Base-by-base conservation (phyloP, 1,140 invertebrate genomes). In the Argopecten irradians region DNA sequence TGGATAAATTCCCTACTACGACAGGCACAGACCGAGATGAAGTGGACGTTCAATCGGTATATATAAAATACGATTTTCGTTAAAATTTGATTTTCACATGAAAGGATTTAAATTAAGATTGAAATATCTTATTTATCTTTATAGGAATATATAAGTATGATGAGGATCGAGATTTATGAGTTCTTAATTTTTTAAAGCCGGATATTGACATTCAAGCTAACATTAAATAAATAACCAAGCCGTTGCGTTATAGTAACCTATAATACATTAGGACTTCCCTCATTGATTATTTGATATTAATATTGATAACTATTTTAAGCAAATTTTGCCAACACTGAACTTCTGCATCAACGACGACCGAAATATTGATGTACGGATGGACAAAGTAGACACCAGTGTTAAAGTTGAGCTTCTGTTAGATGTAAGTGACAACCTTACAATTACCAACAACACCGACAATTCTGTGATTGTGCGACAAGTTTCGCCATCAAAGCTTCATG, bases 391-490 rank as follows among this genome's bases (percentile, higher is more conserved):
- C 35, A 13, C 84, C 36, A 28, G n/a, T 32, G 13, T 39, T n/a
- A 71, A 36, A 19, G 11, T 32, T 2, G 0, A 39, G 11, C 9
- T 32, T 28, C 5, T 28, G 55, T 71, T 71, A 16, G n/a, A 71
- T 28, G 34, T 41, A 28, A 34, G 33, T 86, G 16, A 34, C n/a
- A 34, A 36, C 84, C 46, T 35, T 22, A 36, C 5, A 36, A 7
- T n/a, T 41, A 8, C 34, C n/a, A 55, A 33, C 34, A 39, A 33
- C n/a, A 55, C 35, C 86, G 35, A 83, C 13, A 9, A n/a, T 14
- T 19, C 83, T 39, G 34, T 90, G 0, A 85, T 43, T 36, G 41
- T 90, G 43, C 36, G 86, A 22, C 92, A 92, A 55, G 87, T 91
- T 16, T 87, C 87, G 28, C 84, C 86, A 35, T 82, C 39, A 22